phyloP scores from a whole-genome alignment of 1,140 invertebrate genomes.

The Acyrthosiphon pisum region DNA sequence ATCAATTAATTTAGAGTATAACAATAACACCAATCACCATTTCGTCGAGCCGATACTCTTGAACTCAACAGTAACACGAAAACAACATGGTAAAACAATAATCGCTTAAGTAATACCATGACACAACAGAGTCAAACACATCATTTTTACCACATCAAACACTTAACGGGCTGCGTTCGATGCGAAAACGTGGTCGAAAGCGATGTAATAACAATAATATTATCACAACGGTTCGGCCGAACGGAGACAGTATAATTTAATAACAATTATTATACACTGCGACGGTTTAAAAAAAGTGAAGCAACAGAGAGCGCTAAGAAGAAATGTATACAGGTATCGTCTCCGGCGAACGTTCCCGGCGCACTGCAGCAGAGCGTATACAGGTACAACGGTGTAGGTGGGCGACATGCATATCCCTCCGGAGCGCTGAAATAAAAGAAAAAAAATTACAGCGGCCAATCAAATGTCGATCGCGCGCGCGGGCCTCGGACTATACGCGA shows the following conservation, averaged over 20 bases:
- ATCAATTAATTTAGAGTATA: not conserved
- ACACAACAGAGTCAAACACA: slow-evolving; percentile 50
- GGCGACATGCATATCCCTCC: slow-evolving; percentile 45
- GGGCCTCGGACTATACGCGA: not conserved
- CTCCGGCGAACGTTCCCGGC: slow-evolving; percentile 41
- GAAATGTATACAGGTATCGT: not conserved
- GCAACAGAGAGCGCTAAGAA: slow-evolving; percentile 28
- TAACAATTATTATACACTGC: too few species aligned
- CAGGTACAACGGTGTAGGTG: not conserved
- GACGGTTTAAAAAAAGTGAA: not conserved
- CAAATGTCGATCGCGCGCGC: slow-evolving; percentile 29
- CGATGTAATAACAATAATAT: not conserved
- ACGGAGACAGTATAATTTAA: too few species aligned
- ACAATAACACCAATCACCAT: slow-evolving; percentile 51
- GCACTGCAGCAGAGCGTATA: not conserved
- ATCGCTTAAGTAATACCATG: slow-evolving; percentile 49
- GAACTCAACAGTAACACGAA: slow-evolving; percentile 1
- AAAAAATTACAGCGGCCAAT: slow-evolving; percentile 30
- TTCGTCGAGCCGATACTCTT: slow-evolving; percentile 55
- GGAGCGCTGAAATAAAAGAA: slow-evolving; percentile 54
- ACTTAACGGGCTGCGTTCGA: not conserved
- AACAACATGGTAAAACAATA: not conserved
- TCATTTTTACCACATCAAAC: slow-evolving; percentile 55
- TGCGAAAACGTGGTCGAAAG: not conserved
- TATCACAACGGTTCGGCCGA: too few species aligned